Conservation (phyloP, 2,113 vertebrate species). For the Pardalotus punctatus region DNA sequence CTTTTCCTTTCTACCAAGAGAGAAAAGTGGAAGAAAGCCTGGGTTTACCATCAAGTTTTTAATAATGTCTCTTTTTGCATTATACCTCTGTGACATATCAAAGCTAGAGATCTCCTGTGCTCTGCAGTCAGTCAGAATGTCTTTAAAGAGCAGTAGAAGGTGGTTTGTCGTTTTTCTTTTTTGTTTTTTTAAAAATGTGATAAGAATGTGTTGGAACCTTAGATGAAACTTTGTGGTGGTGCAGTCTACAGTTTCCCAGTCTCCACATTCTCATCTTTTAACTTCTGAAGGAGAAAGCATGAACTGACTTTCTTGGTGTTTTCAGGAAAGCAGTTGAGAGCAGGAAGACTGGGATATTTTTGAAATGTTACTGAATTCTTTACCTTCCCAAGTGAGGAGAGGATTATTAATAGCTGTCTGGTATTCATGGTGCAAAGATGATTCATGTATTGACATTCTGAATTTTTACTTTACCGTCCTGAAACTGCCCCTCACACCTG, state of each 20-base stretch:
- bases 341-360: neutral
- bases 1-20: neutral
- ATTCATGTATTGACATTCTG: neutral
- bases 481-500: neutral
- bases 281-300: neutral
- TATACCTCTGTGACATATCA: neutral
- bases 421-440: neutral
- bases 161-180: rapidly evolving
- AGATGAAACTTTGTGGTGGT: neutral
- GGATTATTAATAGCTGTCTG: neutral
- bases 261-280: neutral
- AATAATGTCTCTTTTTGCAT: neutral
- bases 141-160: neutral
- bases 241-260: neutral
- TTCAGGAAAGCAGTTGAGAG: neutral
- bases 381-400: neutral
- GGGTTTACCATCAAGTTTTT: neutral
- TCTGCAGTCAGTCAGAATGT: neutral
- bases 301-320: neutral
- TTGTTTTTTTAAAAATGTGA: neutral
- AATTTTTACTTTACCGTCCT: neutral
- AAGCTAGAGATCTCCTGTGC: neutral
- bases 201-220: neutral
- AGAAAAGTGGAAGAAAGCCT: neutral
- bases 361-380: neutral